Conservation (phyloP, 2,888 invertebrate genomes). For the Drosophila mulleri region DNA sequence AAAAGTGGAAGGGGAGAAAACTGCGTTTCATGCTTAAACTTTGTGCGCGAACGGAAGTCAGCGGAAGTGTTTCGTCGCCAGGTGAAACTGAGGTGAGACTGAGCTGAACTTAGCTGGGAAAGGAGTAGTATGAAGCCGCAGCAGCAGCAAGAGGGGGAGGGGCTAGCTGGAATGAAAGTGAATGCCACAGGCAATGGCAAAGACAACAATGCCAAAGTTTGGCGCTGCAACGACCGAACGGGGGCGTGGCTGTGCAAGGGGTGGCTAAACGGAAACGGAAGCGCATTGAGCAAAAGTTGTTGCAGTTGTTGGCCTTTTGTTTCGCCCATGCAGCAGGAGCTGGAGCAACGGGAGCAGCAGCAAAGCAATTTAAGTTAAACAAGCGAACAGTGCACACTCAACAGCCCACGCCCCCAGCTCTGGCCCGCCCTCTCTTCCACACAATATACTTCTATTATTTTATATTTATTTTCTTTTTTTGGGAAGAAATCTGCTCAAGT, state of each 20-base stretch:
- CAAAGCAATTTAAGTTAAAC: constrained; percentile 81
- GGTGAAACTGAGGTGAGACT: constrained; percentile 44
- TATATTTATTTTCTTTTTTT: neutral
- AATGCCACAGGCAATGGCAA: constrained; percentile 73
- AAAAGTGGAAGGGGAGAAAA: constrained; percentile 14
- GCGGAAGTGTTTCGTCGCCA: constrained; percentile 72
- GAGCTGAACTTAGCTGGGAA: neutral
- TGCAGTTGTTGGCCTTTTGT: constrained; percentile 78
- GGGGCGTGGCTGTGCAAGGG: neutral
- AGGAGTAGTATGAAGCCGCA: neutral
- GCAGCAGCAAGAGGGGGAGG: constrained; percentile 15
- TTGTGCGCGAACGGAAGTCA: constrained; percentile 43
- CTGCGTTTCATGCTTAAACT: constrained; percentile 64
- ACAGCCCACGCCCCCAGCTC: neutral
- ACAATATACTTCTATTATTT: constrained; percentile 54
- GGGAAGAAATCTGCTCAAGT: constrained; percentile 54
- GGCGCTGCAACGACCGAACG: constrained; percentile 21
- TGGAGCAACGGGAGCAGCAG: constrained; percentile 35
- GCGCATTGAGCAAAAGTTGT: constrained; percentile 79
- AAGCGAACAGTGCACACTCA: constrained; percentile 56
- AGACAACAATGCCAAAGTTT: constrained; percentile 78
- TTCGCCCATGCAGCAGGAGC: constrained; percentile 58
- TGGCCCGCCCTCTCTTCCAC: constrained; percentile 1
- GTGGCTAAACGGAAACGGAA: constrained; percentile 70
- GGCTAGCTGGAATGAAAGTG: constrained; percentile 65